Conservation (phyloP, 2,797 vertebrate species). For the Eidolon dupreanum region DNA sequence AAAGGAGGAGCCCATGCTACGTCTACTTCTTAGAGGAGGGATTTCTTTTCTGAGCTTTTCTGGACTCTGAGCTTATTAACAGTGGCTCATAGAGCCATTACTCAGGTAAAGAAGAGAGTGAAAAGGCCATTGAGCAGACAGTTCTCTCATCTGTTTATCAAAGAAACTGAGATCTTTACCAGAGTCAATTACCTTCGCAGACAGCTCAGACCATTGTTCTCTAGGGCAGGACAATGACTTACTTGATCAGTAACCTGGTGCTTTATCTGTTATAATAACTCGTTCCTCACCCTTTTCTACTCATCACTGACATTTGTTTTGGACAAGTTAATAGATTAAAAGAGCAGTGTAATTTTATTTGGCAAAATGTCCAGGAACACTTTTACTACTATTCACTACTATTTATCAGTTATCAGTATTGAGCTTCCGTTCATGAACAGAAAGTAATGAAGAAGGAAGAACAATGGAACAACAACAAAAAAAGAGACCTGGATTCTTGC, state of each 20-base stretch:
- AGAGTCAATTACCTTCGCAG: slow-evolving; percentile 77
- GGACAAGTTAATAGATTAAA: slow-evolving; percentile 8
- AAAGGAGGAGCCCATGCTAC: not conserved
- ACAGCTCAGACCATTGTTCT: slow-evolving; percentile 74
- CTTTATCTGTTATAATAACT: slow-evolving; percentile 68
- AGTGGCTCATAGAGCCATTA: not conserved
- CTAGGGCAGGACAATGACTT: slow-evolving; percentile 69
- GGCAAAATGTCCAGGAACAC: not conserved
- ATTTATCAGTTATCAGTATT: not conserved
- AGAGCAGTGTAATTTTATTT: slow-evolving; percentile 23
- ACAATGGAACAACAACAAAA: not conserved
- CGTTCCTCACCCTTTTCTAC: not conserved
- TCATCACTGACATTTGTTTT: slow-evolving; percentile 59
- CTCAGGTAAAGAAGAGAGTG: not conserved
- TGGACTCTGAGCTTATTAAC: not conserved
- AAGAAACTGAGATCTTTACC: slow-evolving; percentile 16
- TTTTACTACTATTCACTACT: not conserved
- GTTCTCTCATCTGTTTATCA: not conserved
- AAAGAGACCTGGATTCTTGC: not conserved
- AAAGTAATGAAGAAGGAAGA: not conserved
- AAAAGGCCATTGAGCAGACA: not conserved
- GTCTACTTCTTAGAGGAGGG: not conserved
- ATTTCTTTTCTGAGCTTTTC: not conserved
- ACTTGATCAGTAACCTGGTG: slow-evolving; percentile 52
- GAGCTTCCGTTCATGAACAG: not conserved